phyloP scores from a whole-genome alignment of 37 sponge, comb jelly and placozoan species.

The Hexactinellida sp. region DNA sequence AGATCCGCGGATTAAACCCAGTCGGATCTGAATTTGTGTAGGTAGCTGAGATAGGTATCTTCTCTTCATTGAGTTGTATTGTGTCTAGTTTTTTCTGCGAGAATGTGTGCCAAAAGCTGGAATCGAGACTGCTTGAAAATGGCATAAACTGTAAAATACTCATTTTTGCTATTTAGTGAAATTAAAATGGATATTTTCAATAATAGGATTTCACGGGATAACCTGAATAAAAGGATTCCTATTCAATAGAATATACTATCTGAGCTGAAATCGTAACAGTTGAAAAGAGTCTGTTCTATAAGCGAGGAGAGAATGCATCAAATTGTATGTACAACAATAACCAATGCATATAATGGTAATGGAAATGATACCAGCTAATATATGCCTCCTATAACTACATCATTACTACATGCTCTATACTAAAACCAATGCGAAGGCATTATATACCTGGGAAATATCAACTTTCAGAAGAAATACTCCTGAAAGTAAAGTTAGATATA shows the following conservation, averaged over 20 bases:
- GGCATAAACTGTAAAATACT: constrained; percentile 67
- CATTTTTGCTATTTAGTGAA: not conserved
- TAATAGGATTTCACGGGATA: too few species aligned
- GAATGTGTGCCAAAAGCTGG: constrained; percentile 89
- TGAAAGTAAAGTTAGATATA: too few species aligned
- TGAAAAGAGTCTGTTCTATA: not conserved
- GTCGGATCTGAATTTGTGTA: constrained; percentile 51
- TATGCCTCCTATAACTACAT: too few species aligned
- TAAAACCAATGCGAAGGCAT: too few species aligned
- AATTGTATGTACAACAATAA: too few species aligned
- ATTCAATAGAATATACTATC: not conserved
- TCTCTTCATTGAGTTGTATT: constrained; percentile 59
- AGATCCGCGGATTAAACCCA: constrained; percentile 37
- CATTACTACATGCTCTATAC: too few species aligned
- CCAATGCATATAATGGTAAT: too few species aligned
- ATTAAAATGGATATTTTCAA: too few species aligned
- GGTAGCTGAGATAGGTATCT: constrained; percentile 37
- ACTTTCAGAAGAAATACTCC: too few species aligned
- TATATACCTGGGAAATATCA: too few species aligned
- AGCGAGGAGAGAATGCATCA: not conserved
- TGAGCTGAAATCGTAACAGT: not conserved
- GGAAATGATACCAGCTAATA: too few species aligned
- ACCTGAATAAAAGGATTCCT: not conserved
- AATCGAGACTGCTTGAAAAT: constrained; percentile 65
- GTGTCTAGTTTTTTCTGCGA: constrained; percentile 64